Conservation (phyloP, 2,797 vertebrate genomes). For the Brachyrhaphis roseni region DNA sequence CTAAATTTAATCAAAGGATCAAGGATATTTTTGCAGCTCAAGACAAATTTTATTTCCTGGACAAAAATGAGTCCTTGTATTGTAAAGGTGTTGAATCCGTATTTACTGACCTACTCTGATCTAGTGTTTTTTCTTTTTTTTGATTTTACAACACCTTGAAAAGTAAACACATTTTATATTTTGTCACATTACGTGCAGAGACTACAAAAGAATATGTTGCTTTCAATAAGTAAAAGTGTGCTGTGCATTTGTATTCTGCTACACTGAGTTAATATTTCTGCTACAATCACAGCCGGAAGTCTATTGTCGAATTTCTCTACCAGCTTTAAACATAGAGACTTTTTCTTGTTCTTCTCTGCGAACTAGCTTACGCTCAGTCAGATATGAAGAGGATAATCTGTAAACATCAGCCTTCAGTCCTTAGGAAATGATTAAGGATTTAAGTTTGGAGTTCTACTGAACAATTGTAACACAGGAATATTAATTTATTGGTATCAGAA, state of each 20-base stretch:
- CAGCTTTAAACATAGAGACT: not conserved
- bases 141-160: not conserved
- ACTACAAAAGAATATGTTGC: not conserved
- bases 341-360: not conserved
- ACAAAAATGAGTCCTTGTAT: not conserved
- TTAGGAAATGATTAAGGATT: not conserved
- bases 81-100: not conserved
- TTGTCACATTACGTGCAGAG: not conserved
- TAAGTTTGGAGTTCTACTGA: not conserved
- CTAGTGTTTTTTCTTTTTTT: not conserved
- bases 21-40: not conserved
- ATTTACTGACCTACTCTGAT: not conserved
- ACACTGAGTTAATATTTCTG: not conserved
- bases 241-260: not conserved
- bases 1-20: not conserved
- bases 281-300: not conserved
- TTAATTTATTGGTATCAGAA: not conserved
- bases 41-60: not conserved
- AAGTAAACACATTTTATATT: not conserved
- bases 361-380: not conserved
- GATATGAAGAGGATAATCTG: not conserved
- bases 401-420: not conserved
- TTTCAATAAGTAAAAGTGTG: not conserved
- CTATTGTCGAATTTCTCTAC: not conserved
- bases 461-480: not conserved